A percentile compares a stretch with the other conserved stretches of the same genome.
Evolutionary conservation across 2,888 invertebrate species (phyloP).

Genomic region (Doris montereyensis): DNA sequence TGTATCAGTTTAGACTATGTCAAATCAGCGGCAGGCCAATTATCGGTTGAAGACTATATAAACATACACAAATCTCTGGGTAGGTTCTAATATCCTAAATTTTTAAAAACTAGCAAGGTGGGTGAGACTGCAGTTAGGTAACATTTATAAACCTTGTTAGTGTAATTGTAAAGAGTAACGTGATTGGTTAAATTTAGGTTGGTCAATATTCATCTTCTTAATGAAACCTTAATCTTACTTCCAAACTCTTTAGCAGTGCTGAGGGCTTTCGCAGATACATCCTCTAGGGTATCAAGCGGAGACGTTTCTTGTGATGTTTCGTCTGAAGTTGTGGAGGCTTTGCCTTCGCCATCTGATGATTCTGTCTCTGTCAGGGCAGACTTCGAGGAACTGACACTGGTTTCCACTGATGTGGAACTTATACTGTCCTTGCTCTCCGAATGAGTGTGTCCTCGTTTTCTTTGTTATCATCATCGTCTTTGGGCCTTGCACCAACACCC

Average conservation of each 20-base stretch:
- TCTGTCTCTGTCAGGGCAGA: conserved; percentile 45
- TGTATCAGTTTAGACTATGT: no score
- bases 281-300: conserved; percentile 62
- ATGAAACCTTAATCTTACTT: conserved; percentile 66
- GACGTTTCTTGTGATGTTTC: conserved; percentile 50
- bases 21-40: no score
- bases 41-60: no score
- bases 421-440: conserved; percentile 48
- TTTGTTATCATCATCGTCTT: conserved; percentile 52
- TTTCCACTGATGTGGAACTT: conserved; percentile 45
- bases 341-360: conserved; percentile 40
- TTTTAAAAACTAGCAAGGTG: no score
- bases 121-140: no score
- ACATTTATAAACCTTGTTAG: no score
- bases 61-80: no score
- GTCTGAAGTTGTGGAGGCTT: conserved; percentile 45
- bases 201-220: no score
- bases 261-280: conserved; percentile 68
- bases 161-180: no score
- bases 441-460: conserved; percentile 46
- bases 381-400: conserved; percentile 45
- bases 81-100: no score
- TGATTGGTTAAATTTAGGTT: no score
- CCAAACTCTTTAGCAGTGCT: conserved; percentile 71
- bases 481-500: conserved; percentile 56